Evolutionary conservation across 1,140 invertebrate genomes (phyloP).

Genomic region (Aradophagus sp.): DNA sequence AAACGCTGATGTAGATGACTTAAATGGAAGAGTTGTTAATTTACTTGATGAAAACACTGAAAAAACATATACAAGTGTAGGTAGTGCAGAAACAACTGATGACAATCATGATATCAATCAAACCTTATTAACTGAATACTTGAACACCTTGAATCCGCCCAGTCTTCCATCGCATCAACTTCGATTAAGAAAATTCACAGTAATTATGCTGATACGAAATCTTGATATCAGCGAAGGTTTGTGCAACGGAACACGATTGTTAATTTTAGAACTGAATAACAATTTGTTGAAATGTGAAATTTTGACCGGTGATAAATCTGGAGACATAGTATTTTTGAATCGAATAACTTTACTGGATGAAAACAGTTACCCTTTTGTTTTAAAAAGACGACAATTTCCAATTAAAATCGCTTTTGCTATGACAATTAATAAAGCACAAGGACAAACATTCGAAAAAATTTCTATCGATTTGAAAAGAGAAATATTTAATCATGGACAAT

Average conservation of each 20-base stretch:
- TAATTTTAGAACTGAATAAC: background rate
- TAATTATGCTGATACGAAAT: too few species aligned
- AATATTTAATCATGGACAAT: too few species aligned
- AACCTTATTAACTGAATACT: too few species aligned
- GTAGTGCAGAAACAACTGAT: constrained; percentile 9
- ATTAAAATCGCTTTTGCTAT: too few species aligned
- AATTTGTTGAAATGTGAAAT: too few species aligned
- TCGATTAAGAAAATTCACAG: too few species aligned
- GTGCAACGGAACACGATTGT: constrained; percentile 3
- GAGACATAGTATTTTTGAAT: constrained; percentile 4
- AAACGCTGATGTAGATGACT: constrained; percentile 33
- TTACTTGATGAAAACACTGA: constrained; percentile 13
- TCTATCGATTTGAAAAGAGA: too few species aligned
- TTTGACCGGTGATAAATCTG: background rate
- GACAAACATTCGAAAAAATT: too few species aligned
- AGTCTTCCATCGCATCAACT: constrained; percentile 22
- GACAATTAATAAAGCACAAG: too few species aligned
- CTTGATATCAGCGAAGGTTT: constrained; percentile 1
- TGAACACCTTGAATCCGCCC: constrained; percentile 21
- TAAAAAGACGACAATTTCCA: too few species aligned
- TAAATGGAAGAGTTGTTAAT: constrained; percentile 43
- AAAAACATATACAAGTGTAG: constrained; percentile 18
- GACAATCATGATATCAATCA: constrained; percentile 8
- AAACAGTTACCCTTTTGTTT: background rate
- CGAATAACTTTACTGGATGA: background rate